Evolutionary conservation across 2,113 vertebrate species (phyloP), one percentile per base, ranked within the genome.

Genomic region (Lasiurus borealis): DNA sequence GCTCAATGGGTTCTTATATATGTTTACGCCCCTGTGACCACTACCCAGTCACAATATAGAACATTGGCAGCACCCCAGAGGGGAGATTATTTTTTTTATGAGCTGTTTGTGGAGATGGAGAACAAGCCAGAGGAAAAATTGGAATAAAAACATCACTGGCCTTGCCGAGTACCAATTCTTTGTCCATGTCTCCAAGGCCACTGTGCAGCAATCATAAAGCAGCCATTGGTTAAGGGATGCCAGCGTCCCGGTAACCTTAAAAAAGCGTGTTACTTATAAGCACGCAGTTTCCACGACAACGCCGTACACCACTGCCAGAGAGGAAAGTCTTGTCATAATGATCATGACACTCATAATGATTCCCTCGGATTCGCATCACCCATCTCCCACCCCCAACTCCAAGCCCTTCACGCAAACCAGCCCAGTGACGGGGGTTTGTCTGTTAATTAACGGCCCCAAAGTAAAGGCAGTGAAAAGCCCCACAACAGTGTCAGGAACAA

Each of bases 211-310:
- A 71, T 69, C 62, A 57, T 16, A 34, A 73, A 84, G 40, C 75
- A 36, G 93, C 23, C 77, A 0, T 27, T 25, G 88, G 62, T 27
- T 34, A 80, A 25, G 68, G 57, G 88, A 96, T 91, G 82, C 95
- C 90, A 88, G 5, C 83, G 31, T 78, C 95, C 82, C 0, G 3
- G 96, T 72, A 92, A 96, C 96, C 96, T 95, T 93, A 89, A 78
- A 90, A 87, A 59, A 78, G 71, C 25, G 3, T 2, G 34, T 93
- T 85, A 80, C 88, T 96, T 96, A 95, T 81, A 95, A 92, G 95
- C 87, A 18, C n/a, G 1, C 31, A 0, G 96, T 97, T 95, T 90
- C 97, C 92, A 96, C 36, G 96, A 88, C 97, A 97, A 96, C 96
- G 19, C 59, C 0, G 2, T 40, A 50, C 48, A 54, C 54, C 91